Conservation (phyloP, 2,888 invertebrate genomes). For the Lepeophtheirus nordmannii region DNA sequence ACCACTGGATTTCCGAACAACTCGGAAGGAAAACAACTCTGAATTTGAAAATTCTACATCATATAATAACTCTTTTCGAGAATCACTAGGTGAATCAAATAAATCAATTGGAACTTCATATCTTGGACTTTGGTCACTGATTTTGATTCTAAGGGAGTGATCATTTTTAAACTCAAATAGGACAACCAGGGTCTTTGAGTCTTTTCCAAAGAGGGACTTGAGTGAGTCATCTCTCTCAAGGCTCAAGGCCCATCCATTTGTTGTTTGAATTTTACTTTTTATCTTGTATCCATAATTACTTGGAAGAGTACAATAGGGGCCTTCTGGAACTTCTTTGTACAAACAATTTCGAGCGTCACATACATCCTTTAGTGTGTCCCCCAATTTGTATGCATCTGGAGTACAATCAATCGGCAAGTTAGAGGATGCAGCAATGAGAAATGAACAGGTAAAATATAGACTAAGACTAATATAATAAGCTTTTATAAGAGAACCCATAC, state of each 20-base stretch:
- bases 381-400: background rate
- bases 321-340: background rate
- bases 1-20: slow-evolving; percentile 12
- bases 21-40: background rate
- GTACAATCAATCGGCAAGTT: background rate
- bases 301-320: background rate
- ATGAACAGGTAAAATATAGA: too few relatives aligned
- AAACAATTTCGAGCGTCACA: background rate
- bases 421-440: too few relatives aligned
- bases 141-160: slow-evolving; percentile 49
- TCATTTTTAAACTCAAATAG: slow-evolving; percentile 41
- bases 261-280: background rate
- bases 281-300: slow-evolving; percentile 9
- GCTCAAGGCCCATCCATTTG: slow-evolving; percentile 1
- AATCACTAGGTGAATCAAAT: background rate
- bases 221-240: background rate
- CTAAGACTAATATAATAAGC: too few relatives aligned
- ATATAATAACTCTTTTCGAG: too few relatives aligned
- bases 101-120: background rate
- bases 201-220: background rate
- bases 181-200: background rate
- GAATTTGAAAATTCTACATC: too few relatives aligned
- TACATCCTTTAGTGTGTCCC: background rate
- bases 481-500: too few relatives aligned
- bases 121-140: slow-evolving; percentile 32